phyloP scores from a whole-genome alignment of 2,113 vertebrate genomes.

The Xiphias gladius region DNA sequence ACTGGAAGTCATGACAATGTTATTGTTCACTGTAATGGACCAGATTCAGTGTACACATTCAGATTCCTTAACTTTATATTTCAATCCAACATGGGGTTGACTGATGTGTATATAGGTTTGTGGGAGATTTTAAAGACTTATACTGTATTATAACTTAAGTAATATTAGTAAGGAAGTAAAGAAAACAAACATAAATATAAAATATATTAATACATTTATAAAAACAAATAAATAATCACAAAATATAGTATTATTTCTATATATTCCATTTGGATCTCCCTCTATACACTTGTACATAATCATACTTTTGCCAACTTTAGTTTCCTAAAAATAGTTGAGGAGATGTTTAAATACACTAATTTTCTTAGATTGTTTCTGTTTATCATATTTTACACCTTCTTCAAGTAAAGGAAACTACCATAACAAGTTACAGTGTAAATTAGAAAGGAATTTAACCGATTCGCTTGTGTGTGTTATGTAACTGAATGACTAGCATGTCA shows the following conservation, averaged over 20 bases:
- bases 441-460: constrained; percentile 8
- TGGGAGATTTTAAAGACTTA: not conserved
- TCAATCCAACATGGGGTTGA: not conserved
- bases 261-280: not conserved
- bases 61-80: not conserved
- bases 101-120: not conserved
- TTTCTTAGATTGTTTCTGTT: not conserved
- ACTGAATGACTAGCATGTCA: constrained; percentile 12
- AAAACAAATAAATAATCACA: not conserved
- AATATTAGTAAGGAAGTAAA: not conserved
- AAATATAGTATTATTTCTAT: not conserved
- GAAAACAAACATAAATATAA: not conserved
- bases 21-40: not conserved
- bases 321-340: not conserved
- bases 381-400: not conserved
- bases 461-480: not conserved
- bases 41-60: not conserved
- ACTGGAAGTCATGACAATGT: not conserved
- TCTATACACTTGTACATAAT: not conserved
- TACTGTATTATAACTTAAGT: not conserved
- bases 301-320: not conserved
- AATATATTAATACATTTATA: not conserved
- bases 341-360: not conserved
- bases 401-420: constrained; percentile 58
- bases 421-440: constrained; percentile 52